phyloP scores from a whole-genome alignment of 2,113 vertebrate genomes.

The Amphiprion ocellaris region DNA sequence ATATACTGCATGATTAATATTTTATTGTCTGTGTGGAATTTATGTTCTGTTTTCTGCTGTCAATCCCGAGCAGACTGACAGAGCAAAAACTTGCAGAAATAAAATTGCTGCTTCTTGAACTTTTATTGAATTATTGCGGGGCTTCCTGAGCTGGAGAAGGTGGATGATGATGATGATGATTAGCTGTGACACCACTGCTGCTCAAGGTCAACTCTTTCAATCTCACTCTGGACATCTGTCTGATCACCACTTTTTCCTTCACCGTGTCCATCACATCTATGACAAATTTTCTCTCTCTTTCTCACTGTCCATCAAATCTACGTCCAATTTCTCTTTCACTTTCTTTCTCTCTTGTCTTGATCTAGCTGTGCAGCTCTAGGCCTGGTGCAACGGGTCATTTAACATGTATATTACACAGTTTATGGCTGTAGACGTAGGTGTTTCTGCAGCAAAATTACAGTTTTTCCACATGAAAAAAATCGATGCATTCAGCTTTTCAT shows the following conservation, averaged over 20 bases:
- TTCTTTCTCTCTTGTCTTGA: background rate
- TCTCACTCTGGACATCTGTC: slow-evolving; percentile 1
- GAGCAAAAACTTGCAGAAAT: background rate
- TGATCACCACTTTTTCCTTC: slow-evolving; percentile 7
- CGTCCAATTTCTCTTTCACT: background rate
- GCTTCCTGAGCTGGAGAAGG: background rate
- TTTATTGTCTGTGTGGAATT: background rate
- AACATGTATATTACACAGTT: slow-evolving; percentile 14
- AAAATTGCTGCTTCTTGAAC: slow-evolving; percentile 5
- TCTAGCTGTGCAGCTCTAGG: background rate
- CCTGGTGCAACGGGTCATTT: slow-evolving; percentile 45
- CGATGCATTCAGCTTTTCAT: background rate
- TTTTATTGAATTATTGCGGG: slow-evolving; percentile 6
- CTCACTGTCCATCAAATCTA: background rate
- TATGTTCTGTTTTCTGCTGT: background rate
- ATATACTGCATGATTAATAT: background rate
- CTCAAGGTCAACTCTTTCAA: slow-evolving; percentile 41
- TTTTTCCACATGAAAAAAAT: slow-evolving; percentile 31
- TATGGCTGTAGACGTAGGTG: slow-evolving; percentile 2
- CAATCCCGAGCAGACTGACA: background rate
- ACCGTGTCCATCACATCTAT: background rate
- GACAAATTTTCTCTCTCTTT: background rate
- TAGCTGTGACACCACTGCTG: slow-evolving; percentile 14
- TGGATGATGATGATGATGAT: slow-evolving; percentile 2
- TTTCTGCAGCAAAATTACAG: background rate